Conservation (phyloP, 2,113 vertebrate genomes). For the Miniopterus natalensis region DNA sequence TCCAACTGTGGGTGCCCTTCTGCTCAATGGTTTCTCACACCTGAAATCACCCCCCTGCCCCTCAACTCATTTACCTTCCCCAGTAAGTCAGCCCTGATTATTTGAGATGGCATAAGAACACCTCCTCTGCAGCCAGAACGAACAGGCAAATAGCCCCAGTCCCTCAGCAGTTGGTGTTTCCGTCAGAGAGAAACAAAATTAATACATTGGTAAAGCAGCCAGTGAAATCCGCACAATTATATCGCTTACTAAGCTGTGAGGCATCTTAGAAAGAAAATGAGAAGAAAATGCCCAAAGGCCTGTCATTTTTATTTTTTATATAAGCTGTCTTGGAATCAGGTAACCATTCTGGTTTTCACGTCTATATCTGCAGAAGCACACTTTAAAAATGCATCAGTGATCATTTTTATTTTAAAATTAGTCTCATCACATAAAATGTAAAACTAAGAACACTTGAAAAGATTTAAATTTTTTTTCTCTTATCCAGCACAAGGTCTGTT, state of each 20-base stretch:
- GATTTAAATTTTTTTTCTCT: not conserved
- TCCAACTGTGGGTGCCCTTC: not conserved
- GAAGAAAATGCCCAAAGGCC: not conserved
- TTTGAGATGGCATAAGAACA: not conserved
- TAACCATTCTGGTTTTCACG: not conserved
- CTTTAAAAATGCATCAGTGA: not conserved
- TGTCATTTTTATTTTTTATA: not conserved
- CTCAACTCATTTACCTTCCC: not conserved
- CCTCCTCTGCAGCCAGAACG: not conserved
- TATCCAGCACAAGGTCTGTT: not conserved
- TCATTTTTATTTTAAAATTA: not conserved
- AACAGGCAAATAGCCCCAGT: not conserved
- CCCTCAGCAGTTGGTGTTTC: not conserved
- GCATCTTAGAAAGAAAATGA: not conserved
- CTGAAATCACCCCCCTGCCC: not conserved
- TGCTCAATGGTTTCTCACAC: not conserved
- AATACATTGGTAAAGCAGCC: not conserved
- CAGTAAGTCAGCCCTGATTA: not conserved
- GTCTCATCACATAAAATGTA: not conserved
- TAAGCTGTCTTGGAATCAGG: not conserved
- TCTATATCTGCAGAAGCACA: not conserved
- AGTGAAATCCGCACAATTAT: not conserved
- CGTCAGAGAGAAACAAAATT: constrained; percentile 11
- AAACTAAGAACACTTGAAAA: constrained; percentile 17
- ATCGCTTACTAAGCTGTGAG: not conserved